Evolutionary conservation across 30 jellyfish, hydroid and myxozoan genomes (phyloP).

Genomic region (Phacellophora camtschatica): DNA sequence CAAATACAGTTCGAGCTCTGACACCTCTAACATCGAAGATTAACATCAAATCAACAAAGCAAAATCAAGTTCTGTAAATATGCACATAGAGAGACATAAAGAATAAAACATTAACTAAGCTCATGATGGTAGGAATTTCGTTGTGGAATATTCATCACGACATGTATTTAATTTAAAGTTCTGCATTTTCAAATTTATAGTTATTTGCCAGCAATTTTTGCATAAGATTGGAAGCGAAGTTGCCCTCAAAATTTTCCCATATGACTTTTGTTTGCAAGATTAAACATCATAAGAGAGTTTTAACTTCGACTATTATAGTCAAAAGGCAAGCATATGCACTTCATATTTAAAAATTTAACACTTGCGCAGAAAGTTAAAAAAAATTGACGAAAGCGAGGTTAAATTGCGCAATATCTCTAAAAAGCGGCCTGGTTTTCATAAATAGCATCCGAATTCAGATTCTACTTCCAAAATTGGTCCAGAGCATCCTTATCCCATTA

Average conservation of each 20-base stretch:
- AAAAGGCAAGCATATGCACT: not conserved
- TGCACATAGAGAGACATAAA: not conserved
- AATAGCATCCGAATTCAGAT: not conserved
- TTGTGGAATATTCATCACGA: not conserved
- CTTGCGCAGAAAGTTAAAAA: too few species aligned
- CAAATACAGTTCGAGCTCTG: constrained; percentile 31
- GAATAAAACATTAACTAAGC: not conserved
- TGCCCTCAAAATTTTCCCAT: not conserved
- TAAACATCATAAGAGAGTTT: not conserved
- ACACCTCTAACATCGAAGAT: not conserved
- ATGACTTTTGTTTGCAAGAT: not conserved
- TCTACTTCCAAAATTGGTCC: not conserved
- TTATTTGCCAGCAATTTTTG: not conserved
- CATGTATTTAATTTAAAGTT: not conserved
- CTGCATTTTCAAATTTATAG: not conserved
- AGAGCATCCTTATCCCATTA: too few species aligned
- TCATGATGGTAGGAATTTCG: not conserved
- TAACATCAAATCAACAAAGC: not conserved
- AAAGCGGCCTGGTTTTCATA: not conserved
- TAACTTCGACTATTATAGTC: not conserved
- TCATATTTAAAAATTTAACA: not conserved
- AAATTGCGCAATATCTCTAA: not conserved
- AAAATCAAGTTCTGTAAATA: not conserved
- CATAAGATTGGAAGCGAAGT: not conserved
- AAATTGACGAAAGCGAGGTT: not conserved